A percentile compares a stretch with the other conserved stretches of the same genome.
These are phyloP conservation scores for Strigamia transsilvanica DNA, from an alignment of 2,888 invertebrate genomes.

Conservation along the genomic window DNA sequence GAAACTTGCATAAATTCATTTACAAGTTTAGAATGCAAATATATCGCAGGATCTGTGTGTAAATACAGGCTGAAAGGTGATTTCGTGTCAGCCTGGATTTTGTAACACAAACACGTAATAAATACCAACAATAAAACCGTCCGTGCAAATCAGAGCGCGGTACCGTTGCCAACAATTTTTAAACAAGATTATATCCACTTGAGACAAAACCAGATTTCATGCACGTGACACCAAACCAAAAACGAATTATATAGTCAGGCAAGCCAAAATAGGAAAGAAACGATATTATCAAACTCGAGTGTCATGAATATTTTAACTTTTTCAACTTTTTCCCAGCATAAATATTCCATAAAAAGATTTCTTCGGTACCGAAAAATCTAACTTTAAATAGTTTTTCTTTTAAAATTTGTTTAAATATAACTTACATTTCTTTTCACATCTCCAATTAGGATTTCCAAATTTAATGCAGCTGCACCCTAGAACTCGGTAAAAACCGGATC, in stretches of 20 bases:
- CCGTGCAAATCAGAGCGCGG: neutral
- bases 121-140: neutral
- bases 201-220: neutral
- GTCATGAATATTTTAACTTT: slow-evolving; percentile 20
- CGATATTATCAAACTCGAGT: neutral
- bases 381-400: no score
- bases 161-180: neutral
- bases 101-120: no score
- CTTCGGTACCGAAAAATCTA: no score
- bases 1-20: no score
- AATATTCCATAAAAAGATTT: no score
- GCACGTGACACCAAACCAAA: neutral
- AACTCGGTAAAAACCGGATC: neutral
- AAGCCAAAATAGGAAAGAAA: slow-evolving; percentile 7
- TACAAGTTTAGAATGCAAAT: neutral
- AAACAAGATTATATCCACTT: slow-evolving; percentile 24
- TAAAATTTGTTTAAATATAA: no score
- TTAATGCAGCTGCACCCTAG: neutral
- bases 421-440: no score
- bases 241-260: slow-evolving; percentile 13
- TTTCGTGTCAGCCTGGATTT: no score
- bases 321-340: no score
- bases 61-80: neutral
- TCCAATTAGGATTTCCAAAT: neutral
- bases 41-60: neutral